phyloP scores from a whole-genome alignment of 2,113 vertebrate genomes.

The Pelmatolapia mariae region DNA sequence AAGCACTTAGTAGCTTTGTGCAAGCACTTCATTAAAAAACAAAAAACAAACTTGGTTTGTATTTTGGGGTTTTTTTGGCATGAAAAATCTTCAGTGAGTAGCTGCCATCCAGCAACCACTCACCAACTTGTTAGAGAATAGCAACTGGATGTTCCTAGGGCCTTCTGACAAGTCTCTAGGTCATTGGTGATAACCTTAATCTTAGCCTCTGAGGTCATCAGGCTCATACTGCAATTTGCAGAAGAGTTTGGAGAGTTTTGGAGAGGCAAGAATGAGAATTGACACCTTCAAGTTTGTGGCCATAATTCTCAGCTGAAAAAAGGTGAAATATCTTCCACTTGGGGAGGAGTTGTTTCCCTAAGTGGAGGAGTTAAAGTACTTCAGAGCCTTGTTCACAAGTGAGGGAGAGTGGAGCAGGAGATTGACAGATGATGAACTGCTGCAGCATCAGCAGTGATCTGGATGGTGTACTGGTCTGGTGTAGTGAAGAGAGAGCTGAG shows the following conservation, averaged over 20 bases:
- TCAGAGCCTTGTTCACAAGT: not conserved
- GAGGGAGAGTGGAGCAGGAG: not conserved
- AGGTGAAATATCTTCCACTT: not conserved
- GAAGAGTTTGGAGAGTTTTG: not conserved
- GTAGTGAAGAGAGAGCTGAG: not conserved
- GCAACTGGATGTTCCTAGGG: no score
- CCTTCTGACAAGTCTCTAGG: not conserved
- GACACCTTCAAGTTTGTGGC: not conserved
- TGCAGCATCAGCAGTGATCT: not conserved
- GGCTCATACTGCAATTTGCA: not conserved
- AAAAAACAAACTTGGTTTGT: not conserved
- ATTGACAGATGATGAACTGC: not conserved
- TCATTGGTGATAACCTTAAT: not conserved
- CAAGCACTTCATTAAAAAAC: not conserved
- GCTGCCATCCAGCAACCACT: not conserved
- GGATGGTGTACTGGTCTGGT: not conserved
- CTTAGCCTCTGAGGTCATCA: not conserved
- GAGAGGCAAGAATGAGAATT: not conserved
- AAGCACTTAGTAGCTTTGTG: not conserved
- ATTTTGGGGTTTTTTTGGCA: not conserved
- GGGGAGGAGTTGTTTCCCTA: not conserved
- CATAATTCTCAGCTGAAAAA: not conserved
- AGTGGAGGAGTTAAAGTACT: not conserved
- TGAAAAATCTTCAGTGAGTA: not conserved
- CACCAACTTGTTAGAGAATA: not conserved